Evolutionary conservation across 2,797 vertebrate genomes (phyloP).

Genomic region (Pelochelys cantorii): DNA sequence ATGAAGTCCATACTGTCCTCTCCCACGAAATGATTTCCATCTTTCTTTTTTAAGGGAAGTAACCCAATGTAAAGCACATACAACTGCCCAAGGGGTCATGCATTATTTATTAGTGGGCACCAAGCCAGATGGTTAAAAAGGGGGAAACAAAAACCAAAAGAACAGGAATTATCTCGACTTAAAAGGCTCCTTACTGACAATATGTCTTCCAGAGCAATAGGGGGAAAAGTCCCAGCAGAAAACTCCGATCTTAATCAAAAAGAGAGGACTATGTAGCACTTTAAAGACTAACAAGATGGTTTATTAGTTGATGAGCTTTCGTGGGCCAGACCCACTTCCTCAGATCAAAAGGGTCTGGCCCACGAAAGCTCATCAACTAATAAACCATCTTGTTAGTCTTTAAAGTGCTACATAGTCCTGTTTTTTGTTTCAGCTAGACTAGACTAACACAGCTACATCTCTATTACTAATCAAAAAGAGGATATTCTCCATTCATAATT

Average conservation of each 20-base stretch:
- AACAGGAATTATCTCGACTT: not conserved
- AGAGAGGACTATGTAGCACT: no score
- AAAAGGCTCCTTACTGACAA: not conserved
- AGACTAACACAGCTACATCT: no score
- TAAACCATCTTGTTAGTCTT: no score
- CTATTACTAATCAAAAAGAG: no score
- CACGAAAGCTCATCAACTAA: no score
- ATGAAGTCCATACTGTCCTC: not conserved
- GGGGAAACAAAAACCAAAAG: not conserved
- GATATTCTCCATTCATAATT: not conserved
- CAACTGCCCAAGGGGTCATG: not conserved
- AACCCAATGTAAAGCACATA: constrained; percentile 4
- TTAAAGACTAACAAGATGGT: no score
- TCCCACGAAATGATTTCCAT: not conserved
- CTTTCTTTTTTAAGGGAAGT: not conserved
- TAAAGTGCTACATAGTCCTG: no score
- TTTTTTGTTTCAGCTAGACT: no score
- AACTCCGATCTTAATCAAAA: not conserved
- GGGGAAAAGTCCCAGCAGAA: not conserved
- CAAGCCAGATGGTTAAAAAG: constrained; percentile 38
- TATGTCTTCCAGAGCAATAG: not conserved
- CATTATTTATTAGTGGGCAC: constrained; percentile 31
- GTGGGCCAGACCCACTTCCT: no score
- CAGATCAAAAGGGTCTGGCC: no score
- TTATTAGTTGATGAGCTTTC: no score